Conservation (phyloP, 2,888 invertebrate genomes). For the Andrena trimmerana region DNA sequence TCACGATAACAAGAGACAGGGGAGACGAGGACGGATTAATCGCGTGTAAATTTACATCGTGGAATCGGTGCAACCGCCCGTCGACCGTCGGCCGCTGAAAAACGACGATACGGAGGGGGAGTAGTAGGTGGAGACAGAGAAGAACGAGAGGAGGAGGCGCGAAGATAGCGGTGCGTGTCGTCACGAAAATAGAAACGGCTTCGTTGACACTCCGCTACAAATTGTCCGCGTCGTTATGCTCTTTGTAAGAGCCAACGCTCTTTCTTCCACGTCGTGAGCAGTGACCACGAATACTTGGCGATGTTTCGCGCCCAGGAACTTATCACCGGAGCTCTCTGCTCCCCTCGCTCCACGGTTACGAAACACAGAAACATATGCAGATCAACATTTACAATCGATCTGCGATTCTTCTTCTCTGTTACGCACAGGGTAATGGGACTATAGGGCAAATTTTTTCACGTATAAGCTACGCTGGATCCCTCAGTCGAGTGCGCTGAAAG, state of each 20-base stretch:
- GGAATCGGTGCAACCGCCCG: slow-evolving; percentile 41
- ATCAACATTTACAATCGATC: too few species aligned
- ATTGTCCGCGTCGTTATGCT: slow-evolving; percentile 83
- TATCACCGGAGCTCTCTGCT: neutral
- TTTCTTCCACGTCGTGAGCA: slow-evolving; percentile 20
- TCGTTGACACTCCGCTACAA: slow-evolving; percentile 84
- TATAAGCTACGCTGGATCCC: too few species aligned
- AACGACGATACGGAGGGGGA: slow-evolving; percentile 41
- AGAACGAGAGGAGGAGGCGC: slow-evolving; percentile 55
- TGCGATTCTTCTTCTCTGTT: too few species aligned
- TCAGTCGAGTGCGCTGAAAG: too few species aligned
- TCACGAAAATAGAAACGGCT: slow-evolving; percentile 83
- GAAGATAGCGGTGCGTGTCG: slow-evolving; percentile 69
- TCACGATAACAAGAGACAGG: slow-evolving; percentile 48
- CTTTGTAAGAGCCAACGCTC: slow-evolving; percentile 62
- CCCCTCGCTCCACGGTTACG: neutral
- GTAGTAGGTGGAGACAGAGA: slow-evolving; percentile 59
- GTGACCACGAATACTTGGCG: slow-evolving; percentile 16
- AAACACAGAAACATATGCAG: neutral
- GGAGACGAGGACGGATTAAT: slow-evolving; percentile 56
- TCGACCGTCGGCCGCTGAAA: slow-evolving; percentile 43
- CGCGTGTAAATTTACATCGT: slow-evolving; percentile 53
- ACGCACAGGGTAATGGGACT: too few species aligned
- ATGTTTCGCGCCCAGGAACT: slow-evolving; percentile 13
- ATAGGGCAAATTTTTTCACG: too few species aligned